Conservation (phyloP, 2,797 vertebrate species). For the Poeciliopsis presidionis region DNA sequence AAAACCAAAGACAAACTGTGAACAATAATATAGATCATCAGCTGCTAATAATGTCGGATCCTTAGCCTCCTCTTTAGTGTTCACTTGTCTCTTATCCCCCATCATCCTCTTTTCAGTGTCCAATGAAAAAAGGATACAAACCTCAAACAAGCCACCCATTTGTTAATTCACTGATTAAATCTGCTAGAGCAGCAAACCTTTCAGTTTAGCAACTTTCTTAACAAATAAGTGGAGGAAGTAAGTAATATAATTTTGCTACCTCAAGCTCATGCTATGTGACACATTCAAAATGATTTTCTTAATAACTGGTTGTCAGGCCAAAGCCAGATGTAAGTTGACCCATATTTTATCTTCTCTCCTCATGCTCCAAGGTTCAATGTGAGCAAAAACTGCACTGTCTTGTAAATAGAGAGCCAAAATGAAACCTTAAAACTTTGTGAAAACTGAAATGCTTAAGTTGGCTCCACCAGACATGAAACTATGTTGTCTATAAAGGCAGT, state of each 20-base stretch:
- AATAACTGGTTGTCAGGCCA: background rate
- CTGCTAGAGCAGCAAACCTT: background rate
- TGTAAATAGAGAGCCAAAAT: background rate
- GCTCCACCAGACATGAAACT: background rate
- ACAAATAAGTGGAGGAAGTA: background rate
- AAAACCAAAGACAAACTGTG: background rate
- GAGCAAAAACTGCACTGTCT: background rate
- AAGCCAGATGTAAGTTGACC: background rate
- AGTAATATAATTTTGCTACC: background rate
- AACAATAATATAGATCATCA: background rate
- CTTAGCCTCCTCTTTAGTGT: background rate
- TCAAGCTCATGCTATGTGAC: background rate
- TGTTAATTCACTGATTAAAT: background rate
- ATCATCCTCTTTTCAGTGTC: background rate
- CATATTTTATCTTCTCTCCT: background rate
- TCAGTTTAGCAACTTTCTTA: background rate
- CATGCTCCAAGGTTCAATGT: background rate
- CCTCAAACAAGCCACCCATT: background rate
- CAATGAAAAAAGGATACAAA: background rate
- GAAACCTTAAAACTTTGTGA: background rate
- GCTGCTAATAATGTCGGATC: background rate
- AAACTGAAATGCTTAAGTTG: background rate
- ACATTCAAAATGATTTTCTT: background rate
- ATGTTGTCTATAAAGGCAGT: slow-evolving; percentile 8
- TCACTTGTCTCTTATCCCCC: background rate